Evolutionary conservation across 2,113 vertebrate genomes (phyloP), one percentile per base, ranked within the genome.

Genomic region (Poeciliopsis occidentalis): DNA sequence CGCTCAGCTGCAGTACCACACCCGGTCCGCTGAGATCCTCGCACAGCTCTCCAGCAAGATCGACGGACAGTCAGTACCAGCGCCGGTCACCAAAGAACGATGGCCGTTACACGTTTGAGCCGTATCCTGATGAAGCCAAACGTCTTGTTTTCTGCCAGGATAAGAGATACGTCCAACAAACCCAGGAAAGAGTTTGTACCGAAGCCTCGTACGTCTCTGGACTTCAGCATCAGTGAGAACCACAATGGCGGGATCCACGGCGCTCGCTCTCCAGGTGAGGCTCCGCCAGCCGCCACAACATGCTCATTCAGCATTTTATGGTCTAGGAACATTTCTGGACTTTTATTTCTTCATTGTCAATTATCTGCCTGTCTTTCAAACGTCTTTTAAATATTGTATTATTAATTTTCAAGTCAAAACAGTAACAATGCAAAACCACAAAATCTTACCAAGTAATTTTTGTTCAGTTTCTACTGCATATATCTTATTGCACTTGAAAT

Each of bases 1-100:
- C 70, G 97, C 98, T 71, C 98, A 99, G 92, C 92, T 98, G 94
- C 97, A 99, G 79, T 99, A 99, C 88, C 98, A 99, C 90, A 96
- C 94, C 87, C 96, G 98, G 75, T 95, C 98, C 1, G 87, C 96
- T 0, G 96, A 98, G 93, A 98, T 99, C 87, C 95, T 99, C 76
- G 96, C 97, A 85, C 95, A 96, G 89, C 96, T 99, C 86, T 95
- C 95, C 60, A 94, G 94, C 85, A 97, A 97, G 86, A 94, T 99
- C 64, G 97, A 99, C 60, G 95, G 97, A 32, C 96, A 97, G 98
- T 99, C 84, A 91, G 92, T 79, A 19, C 26, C 22, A 12, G 12
- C 63, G 63, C 31, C 63, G 1, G 22, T 15, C 22, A 5, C 12
- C 19, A 19, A 47, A 17, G 44, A 47, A 19, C 17, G 13, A 19